Evolutionary conservation across 2,888 invertebrate genomes (phyloP).

Genomic region (Ametastegia equiseti): DNA sequence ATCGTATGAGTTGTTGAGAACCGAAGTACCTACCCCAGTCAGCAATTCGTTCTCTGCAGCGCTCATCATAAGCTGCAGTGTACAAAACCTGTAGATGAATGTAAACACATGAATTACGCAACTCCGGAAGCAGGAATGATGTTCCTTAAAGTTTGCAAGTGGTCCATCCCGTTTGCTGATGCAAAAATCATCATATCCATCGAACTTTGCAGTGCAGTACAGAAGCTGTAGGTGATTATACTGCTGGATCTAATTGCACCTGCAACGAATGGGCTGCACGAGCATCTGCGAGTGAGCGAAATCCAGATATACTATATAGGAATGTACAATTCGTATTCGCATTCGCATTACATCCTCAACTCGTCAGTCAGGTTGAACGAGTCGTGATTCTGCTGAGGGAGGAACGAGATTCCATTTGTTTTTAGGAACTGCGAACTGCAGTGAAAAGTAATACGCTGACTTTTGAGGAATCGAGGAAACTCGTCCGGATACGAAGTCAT

Average conservation of each 20-base stretch:
- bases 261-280: too few relatives aligned
- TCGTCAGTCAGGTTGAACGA: slow-evolving; percentile 38
- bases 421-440: slow-evolving; percentile 12
- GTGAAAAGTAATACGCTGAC: background rate
- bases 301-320: background rate
- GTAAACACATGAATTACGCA: slow-evolving; percentile 39
- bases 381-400: slow-evolving; percentile 18
- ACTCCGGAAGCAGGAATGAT: slow-evolving; percentile 20
- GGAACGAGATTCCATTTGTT: slow-evolving; percentile 30
- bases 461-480: background rate
- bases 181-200: slow-evolving; percentile 19
- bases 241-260: slow-evolving; percentile 27
- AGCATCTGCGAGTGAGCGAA: too few relatives aligned
- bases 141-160: slow-evolving; percentile 17
- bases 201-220: too few relatives aligned
- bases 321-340: background rate
- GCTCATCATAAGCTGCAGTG: too few relatives aligned
- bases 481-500: too few relatives aligned
- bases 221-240: background rate
- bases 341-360: too few relatives aligned
- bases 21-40: too few relatives aligned
- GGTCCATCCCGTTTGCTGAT: slow-evolving; percentile 26
- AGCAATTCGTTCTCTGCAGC: too few relatives aligned
- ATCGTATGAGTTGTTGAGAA: too few relatives aligned
- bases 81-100: slow-evolving; percentile 12